phyloP scores from a whole-genome alignment of 2,888 invertebrate species.

The Strigamia transsilvanica region DNA sequence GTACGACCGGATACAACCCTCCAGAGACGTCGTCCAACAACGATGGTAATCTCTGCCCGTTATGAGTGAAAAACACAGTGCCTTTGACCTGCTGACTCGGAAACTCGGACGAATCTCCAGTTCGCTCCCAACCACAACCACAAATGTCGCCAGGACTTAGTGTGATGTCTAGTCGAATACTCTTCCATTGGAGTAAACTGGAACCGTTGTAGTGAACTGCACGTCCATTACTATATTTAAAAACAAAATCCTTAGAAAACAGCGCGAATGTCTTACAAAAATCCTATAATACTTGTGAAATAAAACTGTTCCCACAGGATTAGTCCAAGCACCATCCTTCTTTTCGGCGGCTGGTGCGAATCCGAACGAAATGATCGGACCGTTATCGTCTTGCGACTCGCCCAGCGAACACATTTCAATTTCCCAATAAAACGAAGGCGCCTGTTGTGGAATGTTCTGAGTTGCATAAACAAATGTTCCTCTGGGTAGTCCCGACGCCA shows the following conservation, averaged over 20 bases:
- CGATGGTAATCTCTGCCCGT: constrained; percentile 61
- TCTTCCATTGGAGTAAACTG: constrained; percentile 64
- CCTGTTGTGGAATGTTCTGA: constrained; percentile 62
- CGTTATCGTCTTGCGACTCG: constrained; percentile 62
- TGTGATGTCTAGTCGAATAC: constrained; percentile 62
- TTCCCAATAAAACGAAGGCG: constrained; percentile 65
- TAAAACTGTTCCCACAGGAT: constrained; percentile 63
- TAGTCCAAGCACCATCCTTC: constrained; percentile 64
- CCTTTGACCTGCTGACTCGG: constrained; percentile 61
- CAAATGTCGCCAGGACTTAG: constrained; percentile 63
- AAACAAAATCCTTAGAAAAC: background rate
- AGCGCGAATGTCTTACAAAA: constrained; percentile 55
- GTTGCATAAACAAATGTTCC: constrained; percentile 64
- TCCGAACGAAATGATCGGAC: constrained; percentile 63
- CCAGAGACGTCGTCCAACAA: constrained; percentile 63
- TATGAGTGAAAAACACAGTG: constrained; percentile 63
- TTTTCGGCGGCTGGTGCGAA: constrained; percentile 64
- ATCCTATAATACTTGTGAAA: constrained; percentile 60
- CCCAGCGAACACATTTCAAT: constrained; percentile 62
- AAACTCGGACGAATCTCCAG: constrained; percentile 58
- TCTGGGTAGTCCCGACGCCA: constrained; percentile 63
- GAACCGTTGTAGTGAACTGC: constrained; percentile 65
- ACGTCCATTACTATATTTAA: constrained; percentile 63
- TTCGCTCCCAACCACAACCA: constrained; percentile 64
- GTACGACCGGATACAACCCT: constrained; percentile 64